Conservation (phyloP, 2,888 invertebrate species). For the Synanthedon myopaeformis region DNA sequence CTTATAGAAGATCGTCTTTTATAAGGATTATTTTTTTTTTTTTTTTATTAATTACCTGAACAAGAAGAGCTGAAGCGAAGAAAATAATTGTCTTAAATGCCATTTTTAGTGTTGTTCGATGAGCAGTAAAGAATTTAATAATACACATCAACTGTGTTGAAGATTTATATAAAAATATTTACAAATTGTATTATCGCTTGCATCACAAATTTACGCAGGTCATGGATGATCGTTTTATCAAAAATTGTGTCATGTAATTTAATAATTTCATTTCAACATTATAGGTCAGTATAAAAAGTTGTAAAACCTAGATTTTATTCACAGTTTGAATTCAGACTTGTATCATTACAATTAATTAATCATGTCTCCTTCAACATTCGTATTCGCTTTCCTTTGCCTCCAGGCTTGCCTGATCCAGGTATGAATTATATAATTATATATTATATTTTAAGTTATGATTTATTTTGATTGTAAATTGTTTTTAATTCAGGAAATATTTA, state of each 20-base stretch:
- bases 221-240: too few species aligned
- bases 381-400: constrained; percentile 9
- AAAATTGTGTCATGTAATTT: too few species aligned
- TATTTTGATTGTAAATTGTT: too few species aligned
- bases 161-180: too few species aligned
- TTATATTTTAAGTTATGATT: too few species aligned
- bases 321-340: background rate
- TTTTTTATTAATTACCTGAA: background rate
- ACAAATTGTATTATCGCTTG: too few species aligned
- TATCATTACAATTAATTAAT: background rate
- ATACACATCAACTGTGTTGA: too few species aligned
- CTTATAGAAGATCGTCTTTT: too few species aligned
- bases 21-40: too few species aligned
- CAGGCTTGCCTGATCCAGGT: constrained; percentile 15
- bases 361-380: constrained; percentile 10
- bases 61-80: background rate
- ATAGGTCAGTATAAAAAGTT: background rate
- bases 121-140: background rate
- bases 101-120: background rate
- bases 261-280: background rate
- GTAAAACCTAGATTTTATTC: background rate
- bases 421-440: too few species aligned
- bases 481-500: too few species aligned
- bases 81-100: background rate
- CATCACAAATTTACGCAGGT: too few species aligned